Base-by-base conservation (phyloP, 2,888 invertebrate genomes). In the Eilema caniola region DNA sequence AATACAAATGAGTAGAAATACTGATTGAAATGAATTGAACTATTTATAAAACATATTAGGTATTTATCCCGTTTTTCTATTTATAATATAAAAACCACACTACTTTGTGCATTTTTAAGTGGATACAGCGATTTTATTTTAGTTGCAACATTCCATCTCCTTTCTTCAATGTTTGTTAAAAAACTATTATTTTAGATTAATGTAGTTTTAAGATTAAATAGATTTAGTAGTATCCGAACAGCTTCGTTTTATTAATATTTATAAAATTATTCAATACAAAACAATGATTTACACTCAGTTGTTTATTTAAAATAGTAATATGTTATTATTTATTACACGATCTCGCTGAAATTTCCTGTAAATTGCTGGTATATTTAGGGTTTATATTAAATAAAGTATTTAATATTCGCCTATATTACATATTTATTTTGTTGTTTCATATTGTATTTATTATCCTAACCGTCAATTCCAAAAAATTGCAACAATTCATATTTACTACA, bases 331-430 rank as follows among this genome's bases (percentile, higher is more conserved):
- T 73, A 67, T 63, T 78, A 78, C 76, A 85, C 80, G 74, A 74
- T 79, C 78, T 83, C 75, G 83, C 88, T 86, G 86, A 78, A 78
- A 81, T 84, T 88, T 87, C 85, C 84, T 91, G 90, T 89, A 89
- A 85, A 90, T 90, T 85, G 79, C 90, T 90, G 90, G 72, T 90
- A 88, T 85, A 86, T 87, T 91, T 90, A 92, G 89, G 84, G 87
- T 92, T 90, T 91, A 92, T 92, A 93, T 92, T 91, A 89, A 92
- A 92, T 91, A 81, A 92, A 90, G 89, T 89, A 91, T 89, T 91
- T 90, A 93, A 92, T 93, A 94, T 93, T 93, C 93, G 93, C 93
- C 93, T 93, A 90, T 90, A 91, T 77, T 83, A 77, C 72, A 63
- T 61, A 66, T 63, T 69, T 69, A 57, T 66, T 62, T 63, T 59